phyloP scores from a whole-genome alignment of 2,888 invertebrate species.

The Blomia tropicalis region DNA sequence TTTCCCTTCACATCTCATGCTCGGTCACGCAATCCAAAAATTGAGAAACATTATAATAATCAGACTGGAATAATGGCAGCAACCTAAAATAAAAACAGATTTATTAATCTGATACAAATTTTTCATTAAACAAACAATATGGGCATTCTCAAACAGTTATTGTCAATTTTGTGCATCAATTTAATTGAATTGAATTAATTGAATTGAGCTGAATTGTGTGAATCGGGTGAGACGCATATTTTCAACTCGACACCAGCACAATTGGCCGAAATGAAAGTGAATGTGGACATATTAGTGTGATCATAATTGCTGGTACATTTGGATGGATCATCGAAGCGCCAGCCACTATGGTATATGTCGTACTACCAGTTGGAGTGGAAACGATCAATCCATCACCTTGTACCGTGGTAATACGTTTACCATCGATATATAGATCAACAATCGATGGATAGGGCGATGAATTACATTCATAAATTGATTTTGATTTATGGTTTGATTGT shows the following conservation, averaged over 20 bases:
- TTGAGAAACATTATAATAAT: too few relatives aligned
- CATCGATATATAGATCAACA: constrained; percentile 83
- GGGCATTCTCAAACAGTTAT: too few relatives aligned
- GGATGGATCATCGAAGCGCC: constrained; percentile 98
- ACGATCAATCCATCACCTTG: constrained; percentile 87
- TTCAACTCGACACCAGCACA: constrained; percentile 84
- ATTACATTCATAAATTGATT: too few relatives aligned
- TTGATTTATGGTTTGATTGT: too few relatives aligned
- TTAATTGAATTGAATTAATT: too few relatives aligned
- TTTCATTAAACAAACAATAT: too few relatives aligned
- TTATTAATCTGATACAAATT: too few relatives aligned
- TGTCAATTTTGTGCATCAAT: constrained; percentile 90
- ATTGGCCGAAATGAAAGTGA: constrained; percentile 91
- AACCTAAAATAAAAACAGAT: too few relatives aligned
- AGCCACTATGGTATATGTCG: constrained; percentile 86
- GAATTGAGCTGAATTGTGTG: constrained; percentile 83
- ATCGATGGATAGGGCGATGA: constrained; percentile 87
- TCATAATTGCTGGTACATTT: constrained; percentile 89
- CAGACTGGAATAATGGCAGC: too few relatives aligned
- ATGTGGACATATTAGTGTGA: constrained; percentile 93
- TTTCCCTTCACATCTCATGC: too few relatives aligned
- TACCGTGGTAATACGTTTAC: constrained; percentile 84
- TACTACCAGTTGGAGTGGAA: constrained; percentile 88
- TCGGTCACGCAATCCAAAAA: too few relatives aligned
- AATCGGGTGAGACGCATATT: constrained; percentile 59